Percentiles rank a stretch among this genome's conserved stretches.
Evolutionary conservation across 2,888 invertebrate genomes (phyloP).

Genomic region (Sphecodes monilicornis): DNA sequence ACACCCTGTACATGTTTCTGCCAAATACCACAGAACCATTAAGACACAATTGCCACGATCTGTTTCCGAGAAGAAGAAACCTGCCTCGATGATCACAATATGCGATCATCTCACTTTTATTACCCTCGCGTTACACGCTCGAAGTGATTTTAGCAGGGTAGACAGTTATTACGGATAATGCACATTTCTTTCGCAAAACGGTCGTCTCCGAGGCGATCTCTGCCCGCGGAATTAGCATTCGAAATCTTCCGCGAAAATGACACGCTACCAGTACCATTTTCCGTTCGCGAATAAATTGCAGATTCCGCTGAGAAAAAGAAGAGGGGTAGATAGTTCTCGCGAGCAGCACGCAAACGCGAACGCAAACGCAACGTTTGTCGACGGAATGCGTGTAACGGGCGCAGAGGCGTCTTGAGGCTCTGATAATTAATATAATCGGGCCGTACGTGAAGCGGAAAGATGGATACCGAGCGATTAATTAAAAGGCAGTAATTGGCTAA

Average conservation of each 20-base stretch:
- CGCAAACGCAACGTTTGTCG: conserved; percentile 10
- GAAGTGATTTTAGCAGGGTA: not conserved
- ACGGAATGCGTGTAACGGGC: conserved; percentile 41
- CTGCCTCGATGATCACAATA: not conserved
- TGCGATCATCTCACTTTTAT: not conserved
- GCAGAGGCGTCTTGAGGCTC: conserved; percentile 21
- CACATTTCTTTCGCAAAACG: not conserved
- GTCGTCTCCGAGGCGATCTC: not conserved
- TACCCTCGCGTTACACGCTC: not conserved
- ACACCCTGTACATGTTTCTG: not conserved
- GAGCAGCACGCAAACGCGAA: not conserved
- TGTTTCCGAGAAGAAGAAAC: not conserved
- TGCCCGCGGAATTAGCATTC: not conserved
- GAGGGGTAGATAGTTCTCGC: not conserved
- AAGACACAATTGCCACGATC: not conserved
- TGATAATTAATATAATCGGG: conserved; percentile 47
- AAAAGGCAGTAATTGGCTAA: conserved; percentile 53
- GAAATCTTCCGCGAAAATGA: not conserved
- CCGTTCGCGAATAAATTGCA: not conserved
- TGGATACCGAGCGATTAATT: conserved; percentile 48
- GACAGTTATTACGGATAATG: not conserved
- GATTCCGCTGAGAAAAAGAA: not conserved
- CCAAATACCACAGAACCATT: not conserved
- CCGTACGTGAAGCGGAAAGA: conserved; percentile 37
- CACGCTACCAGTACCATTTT: not conserved